A percentile compares a stretch with the other conserved stretches of the same genome.
Evolutionary conservation across 2,888 invertebrate species (phyloP).

Genomic region (Trilocha varians): DNA sequence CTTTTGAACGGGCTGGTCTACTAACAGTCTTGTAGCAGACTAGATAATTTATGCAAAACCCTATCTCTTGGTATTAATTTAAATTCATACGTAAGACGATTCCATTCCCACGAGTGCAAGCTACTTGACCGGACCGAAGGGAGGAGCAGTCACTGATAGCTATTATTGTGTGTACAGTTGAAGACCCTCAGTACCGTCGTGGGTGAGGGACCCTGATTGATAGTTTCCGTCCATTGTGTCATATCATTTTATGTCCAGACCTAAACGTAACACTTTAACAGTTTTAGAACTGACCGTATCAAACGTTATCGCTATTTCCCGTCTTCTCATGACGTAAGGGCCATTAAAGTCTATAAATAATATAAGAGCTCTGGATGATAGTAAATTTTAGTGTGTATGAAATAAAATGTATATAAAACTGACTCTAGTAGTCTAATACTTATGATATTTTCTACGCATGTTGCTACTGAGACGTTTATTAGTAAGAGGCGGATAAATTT

Average conservation of each 20-base stretch:
- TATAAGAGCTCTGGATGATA: background rate
- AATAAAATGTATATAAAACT: background rate
- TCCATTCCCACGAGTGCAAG: background rate
- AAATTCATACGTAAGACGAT: too few species aligned
- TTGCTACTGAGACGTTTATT: too few species aligned
- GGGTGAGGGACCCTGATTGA: conserved; percentile 54
- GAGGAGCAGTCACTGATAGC: background rate
- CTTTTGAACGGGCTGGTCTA: too few species aligned
- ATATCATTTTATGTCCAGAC: conserved; percentile 41
- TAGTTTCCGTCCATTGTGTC: conserved; percentile 60
- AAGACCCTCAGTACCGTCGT: conserved; percentile 31
- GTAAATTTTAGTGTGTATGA: background rate
- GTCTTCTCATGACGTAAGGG: conserved; percentile 25
- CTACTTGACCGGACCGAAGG: background rate
- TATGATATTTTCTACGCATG: too few species aligned
- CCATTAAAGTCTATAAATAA: conserved; percentile 2
- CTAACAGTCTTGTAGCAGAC: too few species aligned
- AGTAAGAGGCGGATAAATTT: too few species aligned
- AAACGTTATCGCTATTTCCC: conserved; percentile 19
- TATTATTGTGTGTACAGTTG: conserved; percentile 20
- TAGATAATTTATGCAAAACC: too few species aligned
- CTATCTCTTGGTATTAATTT: too few species aligned
- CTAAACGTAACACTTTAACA: conserved; percentile 23
- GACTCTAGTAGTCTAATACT: background rate
- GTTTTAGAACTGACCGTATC: conserved; percentile 28